These are phyloP conservation scores for Parnassius mnemosyne DNA, from an alignment of 2,888 invertebrate genomes.

Conservation along the genomic window DNA sequence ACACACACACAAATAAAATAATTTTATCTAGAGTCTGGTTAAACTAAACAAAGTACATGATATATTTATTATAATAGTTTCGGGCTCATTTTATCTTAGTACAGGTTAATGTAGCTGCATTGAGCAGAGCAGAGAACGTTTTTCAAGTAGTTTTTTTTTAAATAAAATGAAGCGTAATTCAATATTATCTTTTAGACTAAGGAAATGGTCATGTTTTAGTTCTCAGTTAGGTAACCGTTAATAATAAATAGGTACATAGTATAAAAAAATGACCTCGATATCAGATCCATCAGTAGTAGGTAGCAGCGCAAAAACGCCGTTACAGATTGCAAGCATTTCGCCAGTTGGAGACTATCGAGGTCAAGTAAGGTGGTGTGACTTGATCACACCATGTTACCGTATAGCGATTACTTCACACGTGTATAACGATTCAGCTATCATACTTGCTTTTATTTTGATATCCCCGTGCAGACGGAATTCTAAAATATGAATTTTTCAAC, in stretches of 20 bases:
- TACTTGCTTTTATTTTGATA: neutral
- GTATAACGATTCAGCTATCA: neutral
- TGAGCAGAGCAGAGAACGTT: too few species aligned
- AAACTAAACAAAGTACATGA: too few species aligned
- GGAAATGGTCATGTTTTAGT: slow-evolving; percentile 1
- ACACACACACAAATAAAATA: too few species aligned
- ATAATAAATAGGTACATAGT: slow-evolving; percentile 9
- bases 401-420: neutral
- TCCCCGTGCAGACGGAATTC: neutral
- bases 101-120: too few species aligned
- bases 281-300: slow-evolving; percentile 27
- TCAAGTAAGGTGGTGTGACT: slow-evolving; percentile 34
- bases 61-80: too few species aligned
- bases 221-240: slow-evolving; percentile 24
- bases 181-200: too few species aligned
- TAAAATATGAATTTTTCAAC: too few species aligned
- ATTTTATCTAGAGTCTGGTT: too few species aligned
- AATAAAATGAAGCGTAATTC: too few species aligned
- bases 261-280: slow-evolving; percentile 19
- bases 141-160: too few species aligned
- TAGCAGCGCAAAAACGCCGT: slow-evolving; percentile 37
- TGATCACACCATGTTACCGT: slow-evolving; percentile 15
- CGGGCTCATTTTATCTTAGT: too few species aligned
- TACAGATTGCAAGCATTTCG: slow-evolving; percentile 36
- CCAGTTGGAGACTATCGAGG: slow-evolving; percentile 37